Percentiles rank a stretch among this genome's conserved stretches.
Conservation (phyloP, 1,140 invertebrate species). For the Melanaphis sacchari region DNA sequence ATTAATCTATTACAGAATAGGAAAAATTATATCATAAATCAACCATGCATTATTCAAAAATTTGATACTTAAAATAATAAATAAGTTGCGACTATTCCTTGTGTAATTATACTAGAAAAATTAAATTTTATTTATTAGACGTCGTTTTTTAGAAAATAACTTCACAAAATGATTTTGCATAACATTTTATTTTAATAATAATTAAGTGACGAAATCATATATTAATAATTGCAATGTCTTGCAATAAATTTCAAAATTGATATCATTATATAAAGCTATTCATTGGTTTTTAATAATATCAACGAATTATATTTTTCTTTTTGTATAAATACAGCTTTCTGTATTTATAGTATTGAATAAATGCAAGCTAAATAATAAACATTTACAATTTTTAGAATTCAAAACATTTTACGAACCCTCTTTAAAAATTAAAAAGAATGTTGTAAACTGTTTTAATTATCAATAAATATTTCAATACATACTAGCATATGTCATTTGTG, state of each 20-base stretch:
- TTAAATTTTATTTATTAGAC: background rate
- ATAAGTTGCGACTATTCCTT: background rate
- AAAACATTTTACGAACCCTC: background rate
- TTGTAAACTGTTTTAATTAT: background rate
- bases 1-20: background rate
- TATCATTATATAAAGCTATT: background rate
- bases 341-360: background rate
- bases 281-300: background rate
- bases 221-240: background rate
- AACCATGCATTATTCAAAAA: too few species aligned
- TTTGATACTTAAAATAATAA: background rate
- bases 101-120: background rate
- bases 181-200: background rate
- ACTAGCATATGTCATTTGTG: background rate
- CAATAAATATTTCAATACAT: background rate
- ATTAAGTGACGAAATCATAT: background rate
- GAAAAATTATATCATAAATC: background rate
- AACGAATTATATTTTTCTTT: background rate
- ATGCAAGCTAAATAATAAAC: background rate
- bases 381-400: background rate
- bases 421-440: background rate
- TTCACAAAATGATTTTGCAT: background rate
- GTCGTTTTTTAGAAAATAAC: background rate
- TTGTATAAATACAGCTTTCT: background rate
- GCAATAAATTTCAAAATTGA: background rate